These are phyloP conservation scores for Corbicula japonica DNA, from an alignment of 2,888 invertebrate species.

Conservation along the genomic window DNA sequence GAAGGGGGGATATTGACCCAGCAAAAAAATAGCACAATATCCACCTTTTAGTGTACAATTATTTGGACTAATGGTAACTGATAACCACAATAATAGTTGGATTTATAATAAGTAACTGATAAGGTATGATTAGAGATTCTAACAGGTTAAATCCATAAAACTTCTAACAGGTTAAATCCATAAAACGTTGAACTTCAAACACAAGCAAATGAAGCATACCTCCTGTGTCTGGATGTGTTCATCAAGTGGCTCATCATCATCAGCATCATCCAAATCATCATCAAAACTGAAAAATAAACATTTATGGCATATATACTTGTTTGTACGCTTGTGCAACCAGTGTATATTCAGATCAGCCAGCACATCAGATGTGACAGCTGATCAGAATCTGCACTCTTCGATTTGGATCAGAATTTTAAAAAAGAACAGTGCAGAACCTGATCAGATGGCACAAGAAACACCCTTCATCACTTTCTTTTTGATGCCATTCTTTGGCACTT, in stretches of 20 bases:
- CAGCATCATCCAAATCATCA: constrained; percentile 82
- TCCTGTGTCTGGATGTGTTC: constrained; percentile 80
- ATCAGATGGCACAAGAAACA: not conserved
- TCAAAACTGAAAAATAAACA: constrained; percentile 75
- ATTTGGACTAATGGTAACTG: too few species aligned
- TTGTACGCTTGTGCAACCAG: not conserved
- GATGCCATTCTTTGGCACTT: not conserved
- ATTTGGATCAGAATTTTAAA: not conserved
- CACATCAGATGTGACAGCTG: not conserved
- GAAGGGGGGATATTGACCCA: too few species aligned
- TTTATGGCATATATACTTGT: not conserved
- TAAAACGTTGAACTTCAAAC: not conserved
- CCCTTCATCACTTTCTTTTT: not conserved
- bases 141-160: too few species aligned
- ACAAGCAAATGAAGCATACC: constrained; percentile 44
- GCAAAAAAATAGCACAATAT: too few species aligned
- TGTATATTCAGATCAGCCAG: not conserved
- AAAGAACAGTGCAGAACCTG: not conserved
- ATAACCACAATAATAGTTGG: too few species aligned
- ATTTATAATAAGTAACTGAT: too few species aligned
- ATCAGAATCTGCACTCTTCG: too few species aligned
- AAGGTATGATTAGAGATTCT: too few species aligned
- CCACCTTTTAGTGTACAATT: too few species aligned
- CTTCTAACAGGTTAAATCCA: not conserved
- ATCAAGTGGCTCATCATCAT: constrained; percentile 84